Conservation (phyloP, 2,113 vertebrate genomes). For the Brachyhypopomus occidentalis region DNA sequence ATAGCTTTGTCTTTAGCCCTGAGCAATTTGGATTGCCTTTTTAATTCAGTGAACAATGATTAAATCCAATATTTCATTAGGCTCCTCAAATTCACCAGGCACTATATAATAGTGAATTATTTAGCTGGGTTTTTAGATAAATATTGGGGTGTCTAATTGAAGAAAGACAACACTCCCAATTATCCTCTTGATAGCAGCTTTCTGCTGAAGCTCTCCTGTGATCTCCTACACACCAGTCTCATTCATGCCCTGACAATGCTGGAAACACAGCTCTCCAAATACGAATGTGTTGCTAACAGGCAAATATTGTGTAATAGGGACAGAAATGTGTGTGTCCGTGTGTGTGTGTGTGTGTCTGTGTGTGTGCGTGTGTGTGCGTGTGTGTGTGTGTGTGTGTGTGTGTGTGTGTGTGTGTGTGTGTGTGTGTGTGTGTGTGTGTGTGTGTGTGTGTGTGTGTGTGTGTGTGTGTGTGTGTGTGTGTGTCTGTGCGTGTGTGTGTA, state of each 20-base stretch:
- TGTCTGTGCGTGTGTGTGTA: conserved; percentile 36
- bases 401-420: conserved; percentile 23
- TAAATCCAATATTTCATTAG: conserved; percentile 56
- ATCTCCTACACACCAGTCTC: conserved; percentile 73
- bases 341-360: conserved; percentile 30
- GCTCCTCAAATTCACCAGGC: conserved; percentile 40
- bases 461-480: conserved; percentile 24
- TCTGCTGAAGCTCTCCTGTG: conserved; percentile 69
- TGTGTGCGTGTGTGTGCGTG: conserved; percentile 35
- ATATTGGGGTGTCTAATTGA: conserved; percentile 70
- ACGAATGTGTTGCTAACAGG: conserved; percentile 72
- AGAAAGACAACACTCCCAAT: conserved; percentile 71
- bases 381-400: conserved; percentile 28
- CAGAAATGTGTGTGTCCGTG: conserved; percentile 55
- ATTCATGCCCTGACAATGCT: conserved; percentile 66
- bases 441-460: conserved; percentile 18
- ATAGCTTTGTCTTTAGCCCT: conserved; percentile 56
- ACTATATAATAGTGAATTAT: conserved; percentile 70
- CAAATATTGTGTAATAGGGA: conserved; percentile 72
- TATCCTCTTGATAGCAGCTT: conserved; percentile 71
- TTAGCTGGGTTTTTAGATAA: conserved; percentile 69
- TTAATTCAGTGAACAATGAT: conserved; percentile 56
- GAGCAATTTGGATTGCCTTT: conserved; percentile 54
- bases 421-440: conserved; percentile 4
- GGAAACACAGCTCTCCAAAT: conserved; percentile 72